Evolutionary conservation across 1,140 invertebrate species (phyloP), one percentile per base, ranked within the genome.

Genomic region (Cryptotermes secundus): DNA sequence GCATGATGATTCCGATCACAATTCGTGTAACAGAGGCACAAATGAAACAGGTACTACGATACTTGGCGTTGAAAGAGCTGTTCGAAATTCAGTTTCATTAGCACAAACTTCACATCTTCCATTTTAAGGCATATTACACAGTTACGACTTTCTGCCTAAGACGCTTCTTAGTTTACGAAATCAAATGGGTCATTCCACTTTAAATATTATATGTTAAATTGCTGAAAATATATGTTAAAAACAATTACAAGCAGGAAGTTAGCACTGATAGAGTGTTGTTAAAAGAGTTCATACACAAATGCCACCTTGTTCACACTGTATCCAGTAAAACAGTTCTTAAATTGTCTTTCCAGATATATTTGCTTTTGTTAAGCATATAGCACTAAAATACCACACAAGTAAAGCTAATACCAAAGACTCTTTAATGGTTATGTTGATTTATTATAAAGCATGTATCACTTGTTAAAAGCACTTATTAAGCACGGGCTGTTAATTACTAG

Each of bases 1-100:
- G 89, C 89, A 90, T 90, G 82, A 86, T 86, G 86, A 87, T 88
- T 89, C 88, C 88, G 88, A 89, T 35, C 59, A 83, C 3, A 45
- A 19, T 38, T 38, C 34, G 6, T 22, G 7, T 19, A 10, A 80
- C 34, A 3, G 22, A 80, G 6, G 10, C 81, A 26, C 81, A 38
- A 31, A 7, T 72, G 59, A n/a, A n/a, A 72, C 59, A 19, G 22
- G 12, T 49, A 19, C 31, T 72, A 72, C 7, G n/a, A 72, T 16
- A 16, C 31, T 72, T 72, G 0, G 16, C 4, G 1, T 49, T 49
- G 45, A 49, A 19, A 72, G 7, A 72, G 31, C 6, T 1, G n/a
- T 16, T 31, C 3, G 26, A n/a, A 72, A 72, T 72, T 72, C n/a
- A 72, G 26, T 72, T 31, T 72, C 26, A 31, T 72, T n/a, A 72